Percentiles rank a stretch among this genome's conserved stretches.
phyloP scores from a whole-genome alignment of 2,113 vertebrate species.

The Clarias batrachus region DNA sequence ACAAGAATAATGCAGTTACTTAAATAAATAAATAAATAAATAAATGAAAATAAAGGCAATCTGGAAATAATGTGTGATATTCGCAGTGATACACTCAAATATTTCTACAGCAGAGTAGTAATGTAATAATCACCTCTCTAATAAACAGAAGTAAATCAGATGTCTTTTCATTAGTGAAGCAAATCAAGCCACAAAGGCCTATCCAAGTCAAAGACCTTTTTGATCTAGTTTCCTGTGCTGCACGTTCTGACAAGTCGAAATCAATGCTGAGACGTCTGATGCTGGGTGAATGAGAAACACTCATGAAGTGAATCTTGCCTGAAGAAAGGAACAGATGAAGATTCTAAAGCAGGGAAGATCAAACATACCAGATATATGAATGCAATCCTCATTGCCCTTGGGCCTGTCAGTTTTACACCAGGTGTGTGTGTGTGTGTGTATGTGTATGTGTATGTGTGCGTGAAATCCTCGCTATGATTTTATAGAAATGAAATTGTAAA shows the following conservation, averaged over 20 bases:
- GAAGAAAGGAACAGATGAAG: neutral
- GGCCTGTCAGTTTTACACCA: conserved; percentile 19
- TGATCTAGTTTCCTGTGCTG: neutral
- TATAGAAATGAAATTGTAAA: neutral
- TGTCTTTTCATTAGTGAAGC: neutral
- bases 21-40: neutral
- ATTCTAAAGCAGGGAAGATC: conserved; percentile 20
- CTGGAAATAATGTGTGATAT: conserved; percentile 9
- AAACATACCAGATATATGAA: conserved; percentile 20
- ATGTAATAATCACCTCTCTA: conserved; percentile 6
- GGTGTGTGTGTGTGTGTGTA: neutral
- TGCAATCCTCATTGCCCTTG: conserved; percentile 20
- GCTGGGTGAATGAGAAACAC: neutral
- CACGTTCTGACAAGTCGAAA: conserved; percentile 7
- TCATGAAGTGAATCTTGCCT: neutral
- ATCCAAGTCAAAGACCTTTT: neutral
- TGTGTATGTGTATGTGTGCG: too few relatives aligned
- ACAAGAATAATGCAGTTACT: neutral
- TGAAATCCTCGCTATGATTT: neutral
- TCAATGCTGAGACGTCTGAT: conserved; percentile 3
- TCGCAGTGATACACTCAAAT: conserved; percentile 1
- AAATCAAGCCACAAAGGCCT: neutral
- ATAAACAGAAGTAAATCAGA: neutral
- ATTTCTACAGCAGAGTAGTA: conserved; percentile 25
- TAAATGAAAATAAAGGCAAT: neutral